A percentile compares a stretch with the other conserved stretches of the same genome.
Evolutionary conservation across 1,140 invertebrate species (phyloP).

Genomic region (Neodiprion virginianus): DNA sequence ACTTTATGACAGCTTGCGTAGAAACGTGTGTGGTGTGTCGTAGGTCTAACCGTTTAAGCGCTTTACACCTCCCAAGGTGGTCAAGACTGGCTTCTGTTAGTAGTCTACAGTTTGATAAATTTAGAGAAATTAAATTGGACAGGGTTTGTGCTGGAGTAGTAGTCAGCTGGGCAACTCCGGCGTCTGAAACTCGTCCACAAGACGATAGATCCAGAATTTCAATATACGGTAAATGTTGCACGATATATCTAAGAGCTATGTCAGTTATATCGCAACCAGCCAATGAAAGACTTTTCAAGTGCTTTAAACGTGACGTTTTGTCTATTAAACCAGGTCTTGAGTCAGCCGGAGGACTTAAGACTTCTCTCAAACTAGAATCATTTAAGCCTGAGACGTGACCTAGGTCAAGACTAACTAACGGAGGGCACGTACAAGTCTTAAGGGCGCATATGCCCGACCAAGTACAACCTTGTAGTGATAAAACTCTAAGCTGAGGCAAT

Average conservation of each 20-base stretch:
- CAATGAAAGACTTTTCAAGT: conserved; percentile 76
- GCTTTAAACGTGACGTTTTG: conserved; percentile 79
- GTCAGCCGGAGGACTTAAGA: conserved; percentile 84
- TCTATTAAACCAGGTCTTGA: conserved; percentile 84
- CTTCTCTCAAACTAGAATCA: conserved; percentile 81
- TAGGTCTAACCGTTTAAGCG: conserved; percentile 72
- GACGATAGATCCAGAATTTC: conserved; percentile 81
- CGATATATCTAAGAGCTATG: conserved; percentile 80
- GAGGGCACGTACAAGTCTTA: conserved; percentile 82
- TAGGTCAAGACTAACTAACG: conserved; percentile 80
- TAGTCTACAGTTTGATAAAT: conserved; percentile 81
- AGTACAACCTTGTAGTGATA: conserved; percentile 82
- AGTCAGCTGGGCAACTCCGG: conserved; percentile 85
- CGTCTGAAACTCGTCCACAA: conserved; percentile 86
- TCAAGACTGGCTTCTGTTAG: conserved; percentile 84
- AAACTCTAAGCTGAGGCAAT: conserved; percentile 79
- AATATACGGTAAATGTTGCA: conserved; percentile 78
- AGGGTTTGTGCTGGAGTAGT: conserved; percentile 68
- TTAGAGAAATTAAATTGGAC: conserved; percentile 68
- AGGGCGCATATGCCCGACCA: conserved; percentile 83
- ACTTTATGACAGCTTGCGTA: conserved; percentile 79
- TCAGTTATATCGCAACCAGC: conserved; percentile 91
- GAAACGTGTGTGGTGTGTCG: conserved; percentile 79
- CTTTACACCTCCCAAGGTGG: conserved; percentile 74
- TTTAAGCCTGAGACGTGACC: conserved; percentile 82